These are phyloP conservation scores for Chloroclysta siterata DNA, from an alignment of 2,888 invertebrate species.

Conservation along the genomic window DNA sequence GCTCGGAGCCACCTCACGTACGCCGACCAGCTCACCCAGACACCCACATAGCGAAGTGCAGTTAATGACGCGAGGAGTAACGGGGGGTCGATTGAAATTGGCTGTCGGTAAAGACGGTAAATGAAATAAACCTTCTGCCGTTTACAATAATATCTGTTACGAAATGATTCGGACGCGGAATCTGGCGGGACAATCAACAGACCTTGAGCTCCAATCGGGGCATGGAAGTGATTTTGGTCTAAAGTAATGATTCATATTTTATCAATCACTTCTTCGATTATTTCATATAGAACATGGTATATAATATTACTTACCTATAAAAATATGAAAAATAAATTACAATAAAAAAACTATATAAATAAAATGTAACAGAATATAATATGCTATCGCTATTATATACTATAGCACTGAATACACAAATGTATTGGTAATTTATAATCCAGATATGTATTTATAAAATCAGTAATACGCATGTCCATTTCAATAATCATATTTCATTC, in stretches of 20 bases:
- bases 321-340: not conserved
- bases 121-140: constrained; percentile 71
- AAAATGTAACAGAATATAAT: too few relatives aligned
- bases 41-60: constrained; percentile 47
- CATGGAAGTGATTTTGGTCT: constrained; percentile 20
- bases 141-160: constrained; percentile 68
- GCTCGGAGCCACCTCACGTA: constrained; percentile 71
- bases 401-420: not conserved
- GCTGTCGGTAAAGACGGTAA: constrained; percentile 64
- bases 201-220: constrained; percentile 48
- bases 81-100: constrained; percentile 47
- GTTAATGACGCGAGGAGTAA: constrained; percentile 52
- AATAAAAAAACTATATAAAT: too few relatives aligned
- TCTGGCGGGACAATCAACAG: constrained; percentile 42
- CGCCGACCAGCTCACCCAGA: constrained; percentile 65
- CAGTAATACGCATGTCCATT: not conserved
- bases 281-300: not conserved
- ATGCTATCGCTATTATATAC: too few relatives aligned
- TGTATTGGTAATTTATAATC: not conserved
- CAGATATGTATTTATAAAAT: not conserved
- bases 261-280: not conserved
- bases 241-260: not conserved
- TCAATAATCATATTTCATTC: not conserved
- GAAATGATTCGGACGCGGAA: constrained; percentile 64
- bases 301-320: not conserved